These are phyloP conservation scores for Bergia sp. DNA, from an alignment of 92 coral and sea anemone genomes.

Conservation along the genomic window DNA sequence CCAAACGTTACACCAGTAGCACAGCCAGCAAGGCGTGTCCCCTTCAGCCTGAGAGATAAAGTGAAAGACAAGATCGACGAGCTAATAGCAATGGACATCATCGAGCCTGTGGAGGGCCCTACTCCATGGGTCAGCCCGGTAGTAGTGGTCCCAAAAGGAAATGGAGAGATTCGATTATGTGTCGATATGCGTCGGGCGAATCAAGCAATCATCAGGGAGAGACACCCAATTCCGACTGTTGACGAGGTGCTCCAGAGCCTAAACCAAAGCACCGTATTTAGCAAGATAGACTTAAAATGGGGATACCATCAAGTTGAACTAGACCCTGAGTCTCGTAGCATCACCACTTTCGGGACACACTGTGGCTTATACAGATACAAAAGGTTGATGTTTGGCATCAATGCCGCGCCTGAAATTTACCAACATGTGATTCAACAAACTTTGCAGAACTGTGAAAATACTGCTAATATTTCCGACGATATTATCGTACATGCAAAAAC, in stretches of 20 bases:
- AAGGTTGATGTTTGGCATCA: conserved; percentile 1
- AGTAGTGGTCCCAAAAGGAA: too few relatives aligned
- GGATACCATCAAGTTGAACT: conserved; percentile 45
- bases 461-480: conserved; percentile 27
- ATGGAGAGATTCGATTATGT: neutral
- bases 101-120: conserved; percentile 30
- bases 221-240: conserved; percentile 50
- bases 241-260: conserved; percentile 50
- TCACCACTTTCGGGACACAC: conserved; percentile 15
- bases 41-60: conserved; percentile 30
- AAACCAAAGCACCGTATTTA: conserved; percentile 48
- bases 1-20: conserved; percentile 1
- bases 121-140: too few relatives aligned
- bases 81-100: conserved; percentile 22
- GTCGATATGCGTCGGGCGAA: neutral
- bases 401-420: conserved; percentile 36
- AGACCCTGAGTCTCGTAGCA: conserved; percentile 39
- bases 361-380: conserved; percentile 45
- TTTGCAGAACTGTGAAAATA: neutral
- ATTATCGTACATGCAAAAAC: conserved; percentile 33
- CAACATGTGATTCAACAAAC: conserved; percentile 24
- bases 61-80: conserved; percentile 9
- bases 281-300: conserved; percentile 52
- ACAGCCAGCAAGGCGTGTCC: conserved; percentile 16
- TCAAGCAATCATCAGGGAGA: conserved; percentile 27